A percentile compares a stretch with the other conserved stretches of the same genome.
Conservation (phyloP, 2,113 vertebrate species). For the Phrynosoma blainvillii region DNA sequence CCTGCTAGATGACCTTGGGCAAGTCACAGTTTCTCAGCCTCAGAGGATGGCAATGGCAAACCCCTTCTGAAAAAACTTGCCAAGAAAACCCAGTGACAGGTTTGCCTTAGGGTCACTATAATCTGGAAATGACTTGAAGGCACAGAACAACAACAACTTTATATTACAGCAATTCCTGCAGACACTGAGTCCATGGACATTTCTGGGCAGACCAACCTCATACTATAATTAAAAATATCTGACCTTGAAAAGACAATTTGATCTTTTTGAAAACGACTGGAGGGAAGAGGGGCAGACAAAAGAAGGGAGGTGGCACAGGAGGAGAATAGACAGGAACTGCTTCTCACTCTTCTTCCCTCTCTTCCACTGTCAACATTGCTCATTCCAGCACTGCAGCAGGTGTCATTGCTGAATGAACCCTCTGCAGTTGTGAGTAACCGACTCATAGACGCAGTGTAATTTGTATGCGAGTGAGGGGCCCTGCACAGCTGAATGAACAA, state of each 20-base stretch:
- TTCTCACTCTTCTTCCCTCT: not conserved
- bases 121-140: too few species aligned
- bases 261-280: not conserved
- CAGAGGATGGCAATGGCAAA: too few species aligned
- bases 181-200: not conserved
- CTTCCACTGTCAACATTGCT: not conserved
- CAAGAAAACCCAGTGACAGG: too few species aligned
- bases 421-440: slow-evolving; percentile 43
- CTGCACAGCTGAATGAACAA: slow-evolving; percentile 15
- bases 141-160: too few species aligned
- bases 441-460: slow-evolving; percentile 6
- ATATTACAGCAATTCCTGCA: not conserved
- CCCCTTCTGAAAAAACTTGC: too few species aligned
- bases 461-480: slow-evolving; percentile 41
- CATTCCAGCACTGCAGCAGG: slow-evolving; percentile 21
- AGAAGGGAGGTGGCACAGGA: not conserved
- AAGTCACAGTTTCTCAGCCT: too few species aligned
- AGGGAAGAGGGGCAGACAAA: not conserved
- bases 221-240: not conserved
- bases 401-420: slow-evolving; percentile 35
- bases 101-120: too few species aligned
- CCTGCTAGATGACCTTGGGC: too few species aligned
- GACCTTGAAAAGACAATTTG: not conserved
- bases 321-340: not conserved
- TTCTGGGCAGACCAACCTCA: not conserved